Evolutionary conservation across 37 sponge, comb jelly and placozoan species (phyloP).

Genomic region (Tethya wilhelma): DNA sequence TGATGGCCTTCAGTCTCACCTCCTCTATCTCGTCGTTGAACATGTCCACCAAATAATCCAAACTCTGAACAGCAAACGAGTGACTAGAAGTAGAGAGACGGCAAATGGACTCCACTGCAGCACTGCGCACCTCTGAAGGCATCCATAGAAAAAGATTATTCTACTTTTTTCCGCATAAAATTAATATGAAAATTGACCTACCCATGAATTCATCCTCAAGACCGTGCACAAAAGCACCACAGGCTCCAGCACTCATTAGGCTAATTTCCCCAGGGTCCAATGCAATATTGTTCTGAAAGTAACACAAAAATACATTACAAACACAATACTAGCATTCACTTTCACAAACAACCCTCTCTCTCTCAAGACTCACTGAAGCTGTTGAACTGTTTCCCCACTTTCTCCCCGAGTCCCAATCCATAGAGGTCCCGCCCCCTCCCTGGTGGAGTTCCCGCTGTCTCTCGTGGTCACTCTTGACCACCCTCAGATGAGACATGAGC

Average conservation of each 20-base stretch:
- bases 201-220: constrained; percentile 94
- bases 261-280: constrained; percentile 65
- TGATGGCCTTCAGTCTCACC: constrained; percentile 74
- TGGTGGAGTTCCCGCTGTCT: constrained; percentile 59
- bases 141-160: too few relatives aligned
- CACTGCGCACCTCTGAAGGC: constrained; percentile 87
- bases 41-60: constrained; percentile 94
- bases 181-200: not conserved
- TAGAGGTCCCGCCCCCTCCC: constrained; percentile 5
- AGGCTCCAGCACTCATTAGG: constrained; percentile 85
- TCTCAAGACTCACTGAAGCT: too few relatives aligned
- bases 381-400: constrained; percentile 51
- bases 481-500: constrained; percentile 90
- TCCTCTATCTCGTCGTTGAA: constrained; percentile 93
- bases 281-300: constrained; percentile 29
- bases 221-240: constrained; percentile 94
- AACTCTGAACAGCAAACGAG: constrained; percentile 66
- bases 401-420: constrained; percentile 74
- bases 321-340: not conserved
- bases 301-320: not conserved
- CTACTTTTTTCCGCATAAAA: not conserved
- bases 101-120: constrained; percentile 81
- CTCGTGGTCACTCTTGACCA: constrained; percentile 84
- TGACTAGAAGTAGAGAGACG: constrained; percentile 41
- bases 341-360: too few relatives aligned